Conservation (phyloP, 1,140 invertebrate genomes). For the Ceratina australensis region DNA sequence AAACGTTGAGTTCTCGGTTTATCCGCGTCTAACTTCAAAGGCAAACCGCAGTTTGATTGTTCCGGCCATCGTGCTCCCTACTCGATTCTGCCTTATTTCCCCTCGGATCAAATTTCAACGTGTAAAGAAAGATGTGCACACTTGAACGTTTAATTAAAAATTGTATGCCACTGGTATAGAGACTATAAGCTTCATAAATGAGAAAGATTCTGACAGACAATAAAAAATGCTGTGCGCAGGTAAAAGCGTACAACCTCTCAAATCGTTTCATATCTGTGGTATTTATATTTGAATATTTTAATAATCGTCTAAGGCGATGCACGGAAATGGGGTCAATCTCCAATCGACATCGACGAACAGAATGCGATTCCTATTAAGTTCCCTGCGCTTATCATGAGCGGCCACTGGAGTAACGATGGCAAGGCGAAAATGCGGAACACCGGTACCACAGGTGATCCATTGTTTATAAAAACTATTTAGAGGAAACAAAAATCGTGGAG, state of each 20-base stretch:
- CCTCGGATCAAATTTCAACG: not conserved
- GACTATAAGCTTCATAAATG: too few relatives aligned
- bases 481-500: not conserved
- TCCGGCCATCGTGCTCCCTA: not conserved
- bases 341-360: slow-evolving; percentile 41
- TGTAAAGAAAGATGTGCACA: too few relatives aligned
- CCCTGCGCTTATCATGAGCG: slow-evolving; percentile 48
- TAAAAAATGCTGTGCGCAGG: slow-evolving; percentile 41
- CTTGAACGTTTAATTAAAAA: not conserved
- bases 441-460: slow-evolving; percentile 32
- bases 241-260: not conserved
- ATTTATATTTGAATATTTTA: too few relatives aligned
- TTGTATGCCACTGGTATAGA: too few relatives aligned
- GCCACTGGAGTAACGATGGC: slow-evolving; percentile 47
- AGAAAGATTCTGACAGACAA: not conserved
- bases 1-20: too few relatives aligned
- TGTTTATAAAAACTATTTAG: not conserved
- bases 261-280: not conserved
- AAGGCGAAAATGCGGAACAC: slow-evolving; percentile 37
- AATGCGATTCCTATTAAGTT: slow-evolving; percentile 17
- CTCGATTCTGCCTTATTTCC: not conserved
- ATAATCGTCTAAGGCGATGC: slow-evolving; percentile 26
- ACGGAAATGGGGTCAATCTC: slow-evolving; percentile 47
- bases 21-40: slow-evolving; percentile 10
- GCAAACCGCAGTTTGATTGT: not conserved